Base-by-base conservation (phyloP, 2,797 vertebrate species). In the Chromobotia macracanthus region DNA sequence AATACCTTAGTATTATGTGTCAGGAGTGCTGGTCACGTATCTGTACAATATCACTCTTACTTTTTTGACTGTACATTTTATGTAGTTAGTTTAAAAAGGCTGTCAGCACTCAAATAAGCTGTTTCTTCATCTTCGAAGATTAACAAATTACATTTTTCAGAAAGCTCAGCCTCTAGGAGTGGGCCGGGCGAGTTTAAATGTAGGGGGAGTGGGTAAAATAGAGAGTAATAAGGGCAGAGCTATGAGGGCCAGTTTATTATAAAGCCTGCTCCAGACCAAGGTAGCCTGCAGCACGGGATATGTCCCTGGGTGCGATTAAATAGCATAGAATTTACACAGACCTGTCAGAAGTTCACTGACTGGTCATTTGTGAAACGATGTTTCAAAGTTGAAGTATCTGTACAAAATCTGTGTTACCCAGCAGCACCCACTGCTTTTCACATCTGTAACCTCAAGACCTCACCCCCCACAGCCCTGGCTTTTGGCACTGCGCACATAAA, bases 71-170 rank as follows among this genome's bases (percentile, higher is more conserved):
- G 94, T 96, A 95, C 94, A 95, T 94, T 95, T 87, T 88, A 84
- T 82, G 82, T 94, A 92, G 93, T 94, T 94, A 93, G 91, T 92
- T 95, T 96, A 95, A 96, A 96, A 96, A 96, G 94, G 94, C 94
- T 94, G 94, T 94, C 95, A 95, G 94, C 95, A 95, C 93, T 95
- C 94, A 95, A 95, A 95, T 94, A 95, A 95, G 93, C 95, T 91
- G 91, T 92, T 93, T 92, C 87, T 82, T 71, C 84, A 90, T 85
- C 60, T 84, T 85, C 21, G 69, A 86, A 85, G 92, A 92, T 90
- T 87, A 94, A 93, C 87, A 94, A 95, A 95, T 89, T 92, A 95
- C 95, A 94, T 89, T 88, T 80, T 93, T 91, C 92, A 94, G 92
- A 76, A 60, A 88, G 92, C 90, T 90, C 88, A 72, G 65, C 66